phyloP scores from a whole-genome alignment of 1,140 invertebrate species.

The Protaetia brevitarsis region DNA sequence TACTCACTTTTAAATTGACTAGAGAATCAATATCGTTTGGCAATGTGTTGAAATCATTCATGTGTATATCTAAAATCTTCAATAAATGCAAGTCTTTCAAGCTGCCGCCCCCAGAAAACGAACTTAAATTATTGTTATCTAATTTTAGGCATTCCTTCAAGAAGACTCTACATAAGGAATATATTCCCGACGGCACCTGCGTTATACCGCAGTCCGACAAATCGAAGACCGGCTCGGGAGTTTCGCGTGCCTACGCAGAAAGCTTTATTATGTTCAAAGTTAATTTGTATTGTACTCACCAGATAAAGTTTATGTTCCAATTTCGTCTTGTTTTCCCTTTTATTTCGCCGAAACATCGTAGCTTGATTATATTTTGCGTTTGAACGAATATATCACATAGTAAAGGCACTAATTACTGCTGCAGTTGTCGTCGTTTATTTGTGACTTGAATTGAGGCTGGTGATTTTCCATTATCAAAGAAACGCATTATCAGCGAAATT shows the following conservation, averaged over 20 bases:
- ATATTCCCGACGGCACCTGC: slow-evolving; percentile 69
- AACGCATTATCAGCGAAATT: too few relatives aligned
- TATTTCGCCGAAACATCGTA: slow-evolving; percentile 44
- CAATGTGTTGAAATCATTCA: slow-evolving; percentile 64
- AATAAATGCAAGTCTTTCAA: slow-evolving; percentile 65
- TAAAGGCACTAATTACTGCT: slow-evolving; percentile 11
- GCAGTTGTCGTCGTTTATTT: neutral
- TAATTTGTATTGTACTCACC: slow-evolving; percentile 45
- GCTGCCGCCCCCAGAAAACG: slow-evolving; percentile 66
- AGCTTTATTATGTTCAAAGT: slow-evolving; percentile 18
- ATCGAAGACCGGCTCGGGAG: slow-evolving; percentile 72
- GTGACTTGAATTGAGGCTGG: too few relatives aligned
- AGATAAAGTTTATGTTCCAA: slow-evolving; percentile 70
- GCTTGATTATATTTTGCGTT: neutral
- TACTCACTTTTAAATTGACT: slow-evolving; percentile 57
- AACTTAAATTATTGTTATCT: slow-evolving; percentile 63
- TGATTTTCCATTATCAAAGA: too few relatives aligned
- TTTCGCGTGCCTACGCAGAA: slow-evolving; percentile 61
- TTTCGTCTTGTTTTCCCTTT: slow-evolving; percentile 60
- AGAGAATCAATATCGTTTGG: slow-evolving; percentile 61
- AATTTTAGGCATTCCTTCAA: slow-evolving; percentile 68
- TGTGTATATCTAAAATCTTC: slow-evolving; percentile 67
- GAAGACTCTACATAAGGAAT: slow-evolving; percentile 73
- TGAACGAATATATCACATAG: slow-evolving; percentile 18
- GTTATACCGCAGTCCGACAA: slow-evolving; percentile 68